phyloP scores from a whole-genome alignment of 2,113 vertebrate genomes.

The Pseudopipra pipra region DNA sequence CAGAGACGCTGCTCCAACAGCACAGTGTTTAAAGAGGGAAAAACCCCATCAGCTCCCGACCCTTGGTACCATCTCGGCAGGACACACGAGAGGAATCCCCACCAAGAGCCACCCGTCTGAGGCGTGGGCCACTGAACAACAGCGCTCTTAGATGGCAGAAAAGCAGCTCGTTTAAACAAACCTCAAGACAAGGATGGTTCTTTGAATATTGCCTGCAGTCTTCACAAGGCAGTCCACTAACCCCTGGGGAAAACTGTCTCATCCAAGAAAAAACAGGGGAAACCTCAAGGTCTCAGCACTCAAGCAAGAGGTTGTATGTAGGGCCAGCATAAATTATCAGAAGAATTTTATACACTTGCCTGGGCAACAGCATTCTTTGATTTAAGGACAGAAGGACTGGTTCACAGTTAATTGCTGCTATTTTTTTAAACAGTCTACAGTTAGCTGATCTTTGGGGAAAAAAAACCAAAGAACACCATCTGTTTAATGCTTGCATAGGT shows the following conservation, averaged over 20 bases:
- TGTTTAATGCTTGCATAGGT: not conserved
- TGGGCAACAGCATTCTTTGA: constrained; percentile 2
- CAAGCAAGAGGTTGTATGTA: not conserved
- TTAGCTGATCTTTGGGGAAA: not conserved
- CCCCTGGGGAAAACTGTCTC: not conserved
- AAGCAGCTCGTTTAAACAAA: not conserved
- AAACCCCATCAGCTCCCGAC: not conserved
- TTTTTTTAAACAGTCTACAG: not conserved
- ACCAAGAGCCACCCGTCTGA: not conserved
- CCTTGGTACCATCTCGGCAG: not conserved
- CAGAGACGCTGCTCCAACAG: not conserved
- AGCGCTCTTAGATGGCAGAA: not conserved
- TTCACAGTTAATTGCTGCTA: not conserved
- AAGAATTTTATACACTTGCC: constrained; percentile 24
- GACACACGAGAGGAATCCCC: not conserved
- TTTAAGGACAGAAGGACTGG: not conserved
- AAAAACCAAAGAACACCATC: not conserved
- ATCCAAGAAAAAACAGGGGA: not conserved
- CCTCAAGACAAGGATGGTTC: not conserved
- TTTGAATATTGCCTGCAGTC: not conserved
- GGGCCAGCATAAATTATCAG: constrained; percentile 9
- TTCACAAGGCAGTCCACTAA: not conserved
- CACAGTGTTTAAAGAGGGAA: rapidly evolving
- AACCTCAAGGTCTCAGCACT: constrained; percentile 3
- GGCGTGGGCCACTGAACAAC: not conserved